Evolutionary conservation across 2,113 vertebrate genomes (phyloP).

Genomic region (Pterophyllum scalare): DNA sequence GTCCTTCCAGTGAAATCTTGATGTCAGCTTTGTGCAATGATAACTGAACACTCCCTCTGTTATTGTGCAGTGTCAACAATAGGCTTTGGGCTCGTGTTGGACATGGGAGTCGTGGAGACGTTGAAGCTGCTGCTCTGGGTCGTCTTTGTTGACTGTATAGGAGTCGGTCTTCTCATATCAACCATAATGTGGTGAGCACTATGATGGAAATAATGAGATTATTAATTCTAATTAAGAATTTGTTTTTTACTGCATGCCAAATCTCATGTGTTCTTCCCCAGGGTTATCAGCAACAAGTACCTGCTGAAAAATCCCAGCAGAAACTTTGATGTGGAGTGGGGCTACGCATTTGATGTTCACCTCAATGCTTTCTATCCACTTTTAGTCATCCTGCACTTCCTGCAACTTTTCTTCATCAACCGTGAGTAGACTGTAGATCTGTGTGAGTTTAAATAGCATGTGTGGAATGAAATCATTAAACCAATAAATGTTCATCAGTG

Average conservation of each 20-base stretch:
- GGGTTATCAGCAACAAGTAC: constrained; percentile 95
- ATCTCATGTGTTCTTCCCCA: constrained; percentile 50
- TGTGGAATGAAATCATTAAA: neutral
- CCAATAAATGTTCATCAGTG: neutral
- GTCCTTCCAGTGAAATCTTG: rapidly evolving
- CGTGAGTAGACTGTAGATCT: constrained; percentile 82
- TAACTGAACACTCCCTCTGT: neutral
- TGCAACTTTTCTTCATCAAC: constrained; percentile 98
- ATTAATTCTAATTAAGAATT: neutral
- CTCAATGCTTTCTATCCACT: constrained; percentile 98
- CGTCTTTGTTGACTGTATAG: constrained; percentile 96
- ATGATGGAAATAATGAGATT: neutral
- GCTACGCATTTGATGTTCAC: constrained; percentile 97
- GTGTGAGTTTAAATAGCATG: neutral
- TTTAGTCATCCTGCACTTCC: constrained; percentile 94
- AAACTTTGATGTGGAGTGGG: constrained; percentile 97
- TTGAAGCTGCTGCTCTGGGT: constrained; percentile 97
- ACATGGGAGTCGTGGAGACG: constrained; percentile 92
- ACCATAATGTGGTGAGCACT: constrained; percentile 95
- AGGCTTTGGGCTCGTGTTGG: constrained; percentile 95
- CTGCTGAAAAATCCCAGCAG: constrained; percentile 89
- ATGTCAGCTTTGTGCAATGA: neutral
- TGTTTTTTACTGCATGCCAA: neutral
- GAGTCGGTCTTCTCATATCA: constrained; percentile 94
- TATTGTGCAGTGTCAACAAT: constrained; percentile 89